Evolutionary conservation across 2,797 vertebrate genomes (phyloP).

Genomic region (Pangasius macronema): DNA sequence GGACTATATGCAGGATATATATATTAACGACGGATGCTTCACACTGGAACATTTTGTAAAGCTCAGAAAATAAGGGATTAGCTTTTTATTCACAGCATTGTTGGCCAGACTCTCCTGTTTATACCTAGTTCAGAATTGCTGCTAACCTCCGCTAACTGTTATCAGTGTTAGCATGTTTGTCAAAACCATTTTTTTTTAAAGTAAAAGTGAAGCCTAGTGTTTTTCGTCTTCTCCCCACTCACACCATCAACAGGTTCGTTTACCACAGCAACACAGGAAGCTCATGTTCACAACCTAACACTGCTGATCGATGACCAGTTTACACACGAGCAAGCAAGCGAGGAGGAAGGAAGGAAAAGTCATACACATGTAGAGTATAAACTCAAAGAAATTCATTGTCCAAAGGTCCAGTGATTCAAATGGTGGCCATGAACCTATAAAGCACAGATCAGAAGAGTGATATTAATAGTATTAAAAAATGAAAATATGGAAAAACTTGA

Average conservation of each 20-base stretch:
- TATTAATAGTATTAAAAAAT: neutral
- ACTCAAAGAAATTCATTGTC: neutral
- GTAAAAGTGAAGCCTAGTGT: neutral
- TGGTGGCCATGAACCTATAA: neutral
- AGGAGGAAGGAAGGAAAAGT: neutral
- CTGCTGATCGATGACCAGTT: neutral
- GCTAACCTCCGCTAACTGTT: neutral
- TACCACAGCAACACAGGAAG: neutral
- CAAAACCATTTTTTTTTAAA: neutral
- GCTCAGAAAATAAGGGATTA: neutral
- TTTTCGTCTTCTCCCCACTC: neutral
- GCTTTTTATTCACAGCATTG: neutral
- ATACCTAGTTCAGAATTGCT: neutral
- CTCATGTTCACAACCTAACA: neutral
- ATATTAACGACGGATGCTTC: neutral
- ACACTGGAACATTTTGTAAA: neutral
- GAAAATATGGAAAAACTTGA: slow-evolving; percentile 15
- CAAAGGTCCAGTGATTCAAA: neutral
- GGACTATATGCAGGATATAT: too few species aligned
- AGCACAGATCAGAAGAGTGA: neutral
- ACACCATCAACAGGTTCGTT: neutral
- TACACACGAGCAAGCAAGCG: neutral
- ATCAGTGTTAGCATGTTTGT: neutral
- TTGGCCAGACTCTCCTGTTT: neutral
- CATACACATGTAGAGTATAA: neutral